Evolutionary conservation across 2,113 vertebrate genomes (phyloP).

Genomic region (Scortum barcoo): DNA sequence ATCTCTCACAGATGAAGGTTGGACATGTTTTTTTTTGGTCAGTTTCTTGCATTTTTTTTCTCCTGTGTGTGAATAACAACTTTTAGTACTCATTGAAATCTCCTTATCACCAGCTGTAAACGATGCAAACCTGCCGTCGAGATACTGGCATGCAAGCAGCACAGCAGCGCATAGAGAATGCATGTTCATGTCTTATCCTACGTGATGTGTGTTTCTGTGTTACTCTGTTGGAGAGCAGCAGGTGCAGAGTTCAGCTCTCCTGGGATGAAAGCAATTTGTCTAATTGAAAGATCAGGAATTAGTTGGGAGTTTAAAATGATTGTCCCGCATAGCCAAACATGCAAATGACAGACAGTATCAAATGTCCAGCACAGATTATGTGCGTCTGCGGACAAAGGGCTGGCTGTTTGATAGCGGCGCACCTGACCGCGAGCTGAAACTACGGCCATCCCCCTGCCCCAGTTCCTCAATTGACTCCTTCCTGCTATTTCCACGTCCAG

Average conservation of each 20-base stretch:
- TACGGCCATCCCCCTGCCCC: constrained; percentile 58
- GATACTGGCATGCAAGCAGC: too few relatives aligned
- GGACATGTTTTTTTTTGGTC: too few relatives aligned
- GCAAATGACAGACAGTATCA: constrained; percentile 76
- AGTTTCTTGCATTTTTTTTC: too few relatives aligned
- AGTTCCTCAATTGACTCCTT: constrained; percentile 82
- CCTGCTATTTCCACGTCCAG: constrained; percentile 82
- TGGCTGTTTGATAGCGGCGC: constrained; percentile 76
- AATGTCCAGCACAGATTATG: constrained; percentile 67
- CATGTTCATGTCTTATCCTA: constrained; percentile 75
- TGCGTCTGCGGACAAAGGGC: constrained; percentile 74
- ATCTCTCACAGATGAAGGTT: too few relatives aligned
- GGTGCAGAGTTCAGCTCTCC: constrained; percentile 72
- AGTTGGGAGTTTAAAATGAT: constrained; percentile 73
- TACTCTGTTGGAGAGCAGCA: constrained; percentile 36
- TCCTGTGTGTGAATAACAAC: too few relatives aligned
- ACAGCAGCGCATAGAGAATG: too few relatives aligned
- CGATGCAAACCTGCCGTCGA: too few relatives aligned
- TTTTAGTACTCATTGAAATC: too few relatives aligned
- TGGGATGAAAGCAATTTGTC: constrained; percentile 80
- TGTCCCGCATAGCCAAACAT: constrained; percentile 58
- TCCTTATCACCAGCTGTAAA: too few relatives aligned
- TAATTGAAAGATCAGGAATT: constrained; percentile 80
- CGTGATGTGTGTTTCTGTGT: constrained; percentile 23
- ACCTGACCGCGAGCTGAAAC: constrained; percentile 74